Evolutionary conservation across 2,797 vertebrate genomes (phyloP), one percentile per base, ranked within the genome.

Genomic region (Parambassis ranga): DNA sequence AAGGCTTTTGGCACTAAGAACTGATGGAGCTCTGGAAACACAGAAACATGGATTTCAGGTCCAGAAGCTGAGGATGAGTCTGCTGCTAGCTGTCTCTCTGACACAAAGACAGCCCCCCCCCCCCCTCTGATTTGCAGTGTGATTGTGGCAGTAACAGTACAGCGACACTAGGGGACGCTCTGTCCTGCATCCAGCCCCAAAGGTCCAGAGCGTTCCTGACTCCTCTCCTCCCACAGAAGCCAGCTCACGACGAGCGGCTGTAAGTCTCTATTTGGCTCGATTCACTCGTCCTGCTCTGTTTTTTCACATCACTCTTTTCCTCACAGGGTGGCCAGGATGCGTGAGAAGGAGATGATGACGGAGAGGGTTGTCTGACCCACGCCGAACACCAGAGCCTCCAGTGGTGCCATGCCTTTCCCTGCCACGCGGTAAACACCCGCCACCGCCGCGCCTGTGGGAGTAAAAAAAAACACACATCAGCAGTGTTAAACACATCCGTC

Each of bases 351-450:
- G 65, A 98, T 95, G 86, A 98, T 80, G 77, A 98, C 58, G 0
- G 94, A 95, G 77, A 98, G 86, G 42, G 94, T 89, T 55, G 97
- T 98, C 91, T 98, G 97, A 48, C 97, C 97, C 39, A 95, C 91
- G 4, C 97, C 97, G 51, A 98, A 95, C 42, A 98, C 93, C 87
- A 99, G 92, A 1, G 97, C 96, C 92, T 99, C 94, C 79, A 99
- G 85, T 1, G 96, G 96, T 48, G 93, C 94, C 96, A 98, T 99
- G 84, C 94, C 95, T 90, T 98, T 99, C 49, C 97, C 97, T 0
- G 97, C 96, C 6, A 98, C 95, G n/a, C 96, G 92, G 91, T 98
- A 98, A 79, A 99, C 97, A 23, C 95, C 95, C 0, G 97, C 97
- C 37, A 99, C 95, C 0, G 96, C 96, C 1, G 95, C 96, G 84